Conservation (phyloP, 1,140 invertebrate species). For the Pseudomyrmex flavicornis region DNA sequence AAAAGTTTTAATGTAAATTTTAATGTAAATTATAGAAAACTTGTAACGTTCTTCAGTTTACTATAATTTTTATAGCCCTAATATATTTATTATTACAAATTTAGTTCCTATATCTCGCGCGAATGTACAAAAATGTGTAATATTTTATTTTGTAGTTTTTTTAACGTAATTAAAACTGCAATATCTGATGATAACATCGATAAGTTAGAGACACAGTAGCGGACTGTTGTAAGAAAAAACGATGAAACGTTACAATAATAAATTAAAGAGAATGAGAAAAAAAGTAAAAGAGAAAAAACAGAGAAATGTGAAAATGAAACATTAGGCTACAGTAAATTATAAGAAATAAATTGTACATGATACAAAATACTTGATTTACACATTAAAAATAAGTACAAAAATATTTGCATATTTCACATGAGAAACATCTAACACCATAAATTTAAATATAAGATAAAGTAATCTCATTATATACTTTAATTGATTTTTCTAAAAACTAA, state of each 20-base stretch:
- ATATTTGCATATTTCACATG: no score
- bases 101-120: neutral
- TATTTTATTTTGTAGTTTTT: neutral
- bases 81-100: conserved; percentile 18
- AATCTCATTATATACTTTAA: no score
- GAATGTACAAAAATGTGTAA: neutral
- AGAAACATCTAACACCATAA: no score
- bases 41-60: conserved; percentile 13
- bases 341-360: neutral
- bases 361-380: neutral
- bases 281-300: neutral
- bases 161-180: conserved; percentile 12
- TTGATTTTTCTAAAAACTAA: no score
- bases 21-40: neutral
- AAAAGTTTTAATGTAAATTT: conserved; percentile 20
- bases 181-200: neutral
- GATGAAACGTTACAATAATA: neutral
- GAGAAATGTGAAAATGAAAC: neutral
- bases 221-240: no score
- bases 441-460: no score
- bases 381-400: neutral
- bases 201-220: no score
- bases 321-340: neutral
- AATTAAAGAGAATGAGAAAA: conserved; percentile 15
- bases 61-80: neutral